These are phyloP conservation scores for Caenorhabditis sp. DNA, from an alignment of 2,888 invertebrate species.

Conservation along the genomic window DNA sequence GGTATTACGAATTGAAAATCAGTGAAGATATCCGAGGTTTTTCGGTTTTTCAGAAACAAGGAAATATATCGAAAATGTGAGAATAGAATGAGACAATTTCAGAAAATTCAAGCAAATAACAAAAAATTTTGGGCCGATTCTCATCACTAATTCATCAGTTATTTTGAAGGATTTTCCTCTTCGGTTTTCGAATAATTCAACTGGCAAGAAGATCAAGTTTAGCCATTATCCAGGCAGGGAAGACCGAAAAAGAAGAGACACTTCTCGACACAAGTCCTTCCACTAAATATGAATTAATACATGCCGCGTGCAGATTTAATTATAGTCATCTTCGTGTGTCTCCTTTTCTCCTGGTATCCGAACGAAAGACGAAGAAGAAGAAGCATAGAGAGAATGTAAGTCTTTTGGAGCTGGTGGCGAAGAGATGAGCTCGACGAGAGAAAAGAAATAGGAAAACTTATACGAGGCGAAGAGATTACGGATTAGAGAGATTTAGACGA, in stretches of 20 bases:
- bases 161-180: slow-evolving; percentile 8
- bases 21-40: slow-evolving; percentile 4
- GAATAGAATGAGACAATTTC: neutral
- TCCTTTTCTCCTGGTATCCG: slow-evolving; percentile 31
- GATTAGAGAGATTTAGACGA: slow-evolving; percentile 40
- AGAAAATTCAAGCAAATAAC: slow-evolving; percentile 28
- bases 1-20: slow-evolving; percentile 27
- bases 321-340: slow-evolving; percentile 57
- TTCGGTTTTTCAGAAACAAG: neutral
- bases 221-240: neutral
- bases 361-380: slow-evolving; percentile 24
- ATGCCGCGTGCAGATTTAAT: slow-evolving; percentile 62
- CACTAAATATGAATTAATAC: slow-evolving; percentile 58
- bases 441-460: slow-evolving; percentile 39
- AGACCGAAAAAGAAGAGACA: neutral
- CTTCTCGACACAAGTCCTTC: slow-evolving; percentile 7
- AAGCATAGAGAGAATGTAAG: slow-evolving; percentile 17
- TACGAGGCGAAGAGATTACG: slow-evolving; percentile 12
- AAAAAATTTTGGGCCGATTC: neutral
- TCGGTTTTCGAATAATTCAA: neutral
- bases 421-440: slow-evolving; percentile 25
- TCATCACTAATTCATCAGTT: slow-evolving; percentile 30
- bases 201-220: neutral
- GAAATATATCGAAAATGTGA: neutral
- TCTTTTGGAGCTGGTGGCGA: neutral